Percentiles rank a stretch among this genome's conserved stretches.
Conservation (phyloP, 2,797 vertebrate genomes). For the Thamnophis elegans region DNA sequence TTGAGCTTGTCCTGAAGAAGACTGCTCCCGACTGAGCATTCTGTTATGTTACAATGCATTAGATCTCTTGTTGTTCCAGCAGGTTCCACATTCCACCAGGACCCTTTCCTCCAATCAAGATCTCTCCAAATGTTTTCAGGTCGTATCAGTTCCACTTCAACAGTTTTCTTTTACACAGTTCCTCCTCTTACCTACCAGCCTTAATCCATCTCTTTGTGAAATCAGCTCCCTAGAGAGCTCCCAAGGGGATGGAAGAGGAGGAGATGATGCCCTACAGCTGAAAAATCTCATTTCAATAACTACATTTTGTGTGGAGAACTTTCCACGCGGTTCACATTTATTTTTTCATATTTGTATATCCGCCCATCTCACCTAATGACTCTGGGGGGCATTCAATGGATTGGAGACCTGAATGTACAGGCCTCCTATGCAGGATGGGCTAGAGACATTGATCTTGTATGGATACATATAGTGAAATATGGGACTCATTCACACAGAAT, state of each 20-base stretch:
- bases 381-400: background rate
- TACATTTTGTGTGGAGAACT: background rate
- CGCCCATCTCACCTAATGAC: background rate
- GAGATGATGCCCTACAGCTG: background rate
- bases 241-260: background rate
- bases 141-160: background rate
- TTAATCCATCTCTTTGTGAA: background rate
- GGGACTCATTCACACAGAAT: background rate
- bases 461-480: background rate
- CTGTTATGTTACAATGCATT: background rate
- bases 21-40: background rate
- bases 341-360: background rate
- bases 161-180: background rate
- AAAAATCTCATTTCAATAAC: background rate
- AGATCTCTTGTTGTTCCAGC: background rate
- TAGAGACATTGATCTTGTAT: background rate
- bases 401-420: background rate
- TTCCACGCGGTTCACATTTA: background rate
- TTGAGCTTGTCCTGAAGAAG: background rate
- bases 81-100: constrained; percentile 2
- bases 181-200: background rate
- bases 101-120: constrained; percentile 3
- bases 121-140: background rate
- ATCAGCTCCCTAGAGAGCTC: background rate
- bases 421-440: background rate